Conservation (phyloP, 1,140 invertebrate genomes). For the Ostrea denselamellosa region DNA sequence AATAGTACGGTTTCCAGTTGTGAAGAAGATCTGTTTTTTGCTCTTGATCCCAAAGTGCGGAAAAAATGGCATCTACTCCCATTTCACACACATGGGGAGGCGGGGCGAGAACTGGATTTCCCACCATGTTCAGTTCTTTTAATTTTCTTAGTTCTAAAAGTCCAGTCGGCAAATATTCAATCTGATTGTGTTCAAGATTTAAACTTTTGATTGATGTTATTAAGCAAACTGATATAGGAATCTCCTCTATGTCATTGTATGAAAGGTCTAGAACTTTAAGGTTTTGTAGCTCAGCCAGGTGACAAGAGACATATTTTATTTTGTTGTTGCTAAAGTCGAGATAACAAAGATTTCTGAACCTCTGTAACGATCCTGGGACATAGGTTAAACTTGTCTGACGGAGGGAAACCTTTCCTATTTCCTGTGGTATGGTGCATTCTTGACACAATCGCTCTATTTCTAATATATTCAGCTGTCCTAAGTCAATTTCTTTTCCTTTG, state of each 20-base stretch:
- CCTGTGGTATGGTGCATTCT: background rate
- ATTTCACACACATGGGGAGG: background rate
- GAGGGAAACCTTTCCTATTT: background rate
- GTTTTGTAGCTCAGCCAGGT: background rate
- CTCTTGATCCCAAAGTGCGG: background rate
- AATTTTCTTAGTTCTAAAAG: background rate
- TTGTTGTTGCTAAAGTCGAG: background rate
- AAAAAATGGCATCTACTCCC: background rate
- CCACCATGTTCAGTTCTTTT: background rate
- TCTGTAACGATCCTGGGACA: background rate
- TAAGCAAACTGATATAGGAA: constrained; percentile 5
- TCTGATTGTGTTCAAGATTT: background rate
- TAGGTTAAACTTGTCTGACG: background rate
- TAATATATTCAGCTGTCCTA: background rate
- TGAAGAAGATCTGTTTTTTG: constrained; percentile 2
- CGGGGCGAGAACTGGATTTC: background rate
- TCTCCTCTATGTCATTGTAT: background rate
- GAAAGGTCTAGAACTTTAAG: constrained; percentile 1
- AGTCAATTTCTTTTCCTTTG: background rate
- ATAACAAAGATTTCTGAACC: constrained; percentile 3
- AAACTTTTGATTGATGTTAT: background rate
- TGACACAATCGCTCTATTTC: background rate
- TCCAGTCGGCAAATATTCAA: background rate
- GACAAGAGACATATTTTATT: constrained; percentile 23
- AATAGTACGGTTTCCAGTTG: background rate